Base-by-base conservation (phyloP, 2,113 vertebrate genomes). In the Myrmecobius fasciatus region DNA sequence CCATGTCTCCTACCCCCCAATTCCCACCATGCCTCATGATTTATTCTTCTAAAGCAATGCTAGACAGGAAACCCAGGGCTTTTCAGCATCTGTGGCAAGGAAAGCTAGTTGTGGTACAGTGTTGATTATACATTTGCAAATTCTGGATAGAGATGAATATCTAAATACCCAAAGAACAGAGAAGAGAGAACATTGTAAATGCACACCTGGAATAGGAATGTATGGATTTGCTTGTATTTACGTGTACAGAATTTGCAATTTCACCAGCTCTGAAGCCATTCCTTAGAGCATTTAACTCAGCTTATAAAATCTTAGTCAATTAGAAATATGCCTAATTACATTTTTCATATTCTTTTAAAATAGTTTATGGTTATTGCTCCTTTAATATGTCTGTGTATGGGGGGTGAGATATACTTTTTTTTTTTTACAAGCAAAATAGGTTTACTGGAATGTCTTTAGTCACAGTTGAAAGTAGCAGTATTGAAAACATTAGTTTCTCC, bases 251-350 rank as follows among this genome's bases (percentile, higher is more conserved):
- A 93, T 54, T 94, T 94, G 1, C 67, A 83, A 83, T 83, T 83
- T 83, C 67, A 22, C 25, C 2, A 53, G 54, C 95, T 56, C 60
- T 89, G 60, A 93, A 91, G 54, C 91, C 9, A 91, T 89, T 91
- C 26, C 28, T 89, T 95, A 31, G 46, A 48, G 67, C 31, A 12
- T 83, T 91, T 95, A 52, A 89, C 83, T 10, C 90, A n/a, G 52
- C 25, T 9, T 91, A 89, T 2, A 94, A 93, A 93, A 93, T 90
- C 1, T 54, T 93, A 75, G 8, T 91, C 14, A 91, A 90, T 94
- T 25, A 94, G 95, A 28, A 93, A 75, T 89, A 93, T 60, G 24
- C 53, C 12, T 95, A n/a, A 90, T 91, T 91, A 60, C 53, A 53
- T 43, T 92, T 11, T 24, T 94, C 26, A 89, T 93, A 88, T 91